Conservation (phyloP, 2,797 vertebrate species). For the Trachops cirrhosus region DNA sequence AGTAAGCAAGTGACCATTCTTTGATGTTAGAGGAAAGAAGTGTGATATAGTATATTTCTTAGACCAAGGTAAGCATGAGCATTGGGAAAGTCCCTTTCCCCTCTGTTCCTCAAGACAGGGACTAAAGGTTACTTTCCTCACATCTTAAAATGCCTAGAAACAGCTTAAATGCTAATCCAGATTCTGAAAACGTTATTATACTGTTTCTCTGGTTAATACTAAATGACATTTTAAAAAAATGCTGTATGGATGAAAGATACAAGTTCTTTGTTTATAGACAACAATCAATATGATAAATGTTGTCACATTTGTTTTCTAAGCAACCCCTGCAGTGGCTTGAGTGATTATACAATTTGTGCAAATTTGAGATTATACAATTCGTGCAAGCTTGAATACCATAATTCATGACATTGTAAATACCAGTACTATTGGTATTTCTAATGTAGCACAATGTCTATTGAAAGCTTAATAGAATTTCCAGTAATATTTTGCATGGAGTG, state of each 20-base stretch:
- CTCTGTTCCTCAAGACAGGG: background rate
- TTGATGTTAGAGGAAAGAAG: background rate
- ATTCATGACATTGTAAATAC: background rate
- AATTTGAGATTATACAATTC: slow-evolving; percentile 45
- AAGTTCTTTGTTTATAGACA: slow-evolving; percentile 38
- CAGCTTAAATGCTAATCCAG: slow-evolving; percentile 24
- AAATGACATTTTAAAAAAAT: slow-evolving; percentile 31
- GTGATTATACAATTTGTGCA: slow-evolving; percentile 31
- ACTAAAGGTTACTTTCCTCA: background rate
- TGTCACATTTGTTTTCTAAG: slow-evolving; percentile 19
- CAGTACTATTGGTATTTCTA: slow-evolving; percentile 14
- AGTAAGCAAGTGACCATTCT: background rate
- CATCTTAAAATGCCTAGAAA: slow-evolving; percentile 21
- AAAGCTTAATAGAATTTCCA: slow-evolving; percentile 11
- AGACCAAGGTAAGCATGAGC: background rate
- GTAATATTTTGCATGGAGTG: background rate
- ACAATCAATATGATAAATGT: slow-evolving; percentile 35
- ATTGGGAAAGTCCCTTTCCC: background rate
- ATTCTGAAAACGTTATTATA: slow-evolving; percentile 15
- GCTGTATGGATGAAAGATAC: background rate
- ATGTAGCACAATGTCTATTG: background rate
- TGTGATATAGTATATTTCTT: background rate
- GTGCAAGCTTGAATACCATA: background rate
- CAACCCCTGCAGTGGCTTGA: background rate
- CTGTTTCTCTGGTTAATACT: slow-evolving; percentile 6